These are phyloP conservation scores for Holocentrus rufus DNA, from an alignment of 2,797 vertebrate species.

Conservation along the genomic window DNA sequence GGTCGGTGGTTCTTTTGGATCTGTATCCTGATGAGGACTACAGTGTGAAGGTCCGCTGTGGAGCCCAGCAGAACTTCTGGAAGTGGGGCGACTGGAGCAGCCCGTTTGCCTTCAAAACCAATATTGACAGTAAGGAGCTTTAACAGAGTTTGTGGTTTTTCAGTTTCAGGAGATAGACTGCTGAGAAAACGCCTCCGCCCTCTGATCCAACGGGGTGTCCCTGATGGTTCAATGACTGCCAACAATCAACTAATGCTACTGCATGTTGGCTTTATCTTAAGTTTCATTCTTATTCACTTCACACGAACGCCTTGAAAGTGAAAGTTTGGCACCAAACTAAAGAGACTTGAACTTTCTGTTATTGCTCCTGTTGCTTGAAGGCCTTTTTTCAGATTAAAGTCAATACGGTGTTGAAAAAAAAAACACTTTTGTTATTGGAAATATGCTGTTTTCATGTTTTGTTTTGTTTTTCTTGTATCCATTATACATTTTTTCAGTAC, in stretches of 20 bases:
- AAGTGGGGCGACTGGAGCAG: constrained; percentile 82
- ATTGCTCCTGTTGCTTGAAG: no score
- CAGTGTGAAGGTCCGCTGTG: constrained; percentile 72
- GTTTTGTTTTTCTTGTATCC: no score
- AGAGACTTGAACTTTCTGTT: no score
- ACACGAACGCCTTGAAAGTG: no score
- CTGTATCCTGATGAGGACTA: constrained; percentile 75
- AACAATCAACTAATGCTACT: not conserved
- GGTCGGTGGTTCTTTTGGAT: constrained; percentile 54
- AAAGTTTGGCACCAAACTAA: no score
- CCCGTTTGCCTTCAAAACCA: constrained; percentile 68
- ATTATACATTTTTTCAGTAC: no score
- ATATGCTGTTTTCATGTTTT: no score
- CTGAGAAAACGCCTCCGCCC: not conserved
- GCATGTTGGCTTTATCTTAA: not conserved
- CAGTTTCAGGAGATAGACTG: not conserved
- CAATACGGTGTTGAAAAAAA: no score
- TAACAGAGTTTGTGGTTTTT: not conserved
- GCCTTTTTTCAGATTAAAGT: no score
- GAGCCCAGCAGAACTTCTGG: constrained; percentile 78
- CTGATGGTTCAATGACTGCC: not conserved
- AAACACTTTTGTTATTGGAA: no score
- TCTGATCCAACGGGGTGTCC: not conserved
- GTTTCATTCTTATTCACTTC: not conserved
- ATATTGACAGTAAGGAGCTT: constrained; percentile 66